A percentile compares a stretch with the other conserved stretches of the same genome.
These are phyloP conservation scores for Trichechus manatus DNA, from an alignment of 2,113 vertebrate species.

Conservation along the genomic window DNA sequence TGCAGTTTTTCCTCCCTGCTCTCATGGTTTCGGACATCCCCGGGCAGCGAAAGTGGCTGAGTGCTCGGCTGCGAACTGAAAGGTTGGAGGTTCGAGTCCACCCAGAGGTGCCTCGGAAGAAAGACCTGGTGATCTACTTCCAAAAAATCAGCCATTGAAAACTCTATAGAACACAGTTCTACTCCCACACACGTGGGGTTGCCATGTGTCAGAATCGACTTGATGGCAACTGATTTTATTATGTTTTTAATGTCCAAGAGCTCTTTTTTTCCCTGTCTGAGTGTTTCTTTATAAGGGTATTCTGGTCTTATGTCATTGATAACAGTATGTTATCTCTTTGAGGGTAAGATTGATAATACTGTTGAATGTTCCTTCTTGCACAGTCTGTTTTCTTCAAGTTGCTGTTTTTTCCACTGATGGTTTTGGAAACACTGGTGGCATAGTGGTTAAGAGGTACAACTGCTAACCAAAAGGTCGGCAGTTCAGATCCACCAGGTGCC, in stretches of 20 bases:
- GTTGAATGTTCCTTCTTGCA: not conserved
- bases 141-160: no score
- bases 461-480: not conserved
- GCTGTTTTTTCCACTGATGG: not conserved
- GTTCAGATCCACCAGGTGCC: no score
- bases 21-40: not conserved
- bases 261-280: not conserved
- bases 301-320: no score
- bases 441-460: not conserved
- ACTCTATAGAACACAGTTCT: no score
- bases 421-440: not conserved
- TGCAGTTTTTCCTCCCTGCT: no score
- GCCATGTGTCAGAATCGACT: no score
- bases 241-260: not conserved
- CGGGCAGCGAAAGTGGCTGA: not conserved
- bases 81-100: not conserved
- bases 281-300: not conserved
- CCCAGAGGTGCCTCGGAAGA: not conserved
- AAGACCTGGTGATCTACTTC: not conserved
- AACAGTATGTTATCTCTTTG: fast-evolving
- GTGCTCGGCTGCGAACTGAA: no score
- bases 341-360: not conserved
- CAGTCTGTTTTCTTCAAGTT: no score
- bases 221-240: no score
- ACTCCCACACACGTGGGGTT: no score